Evolutionary conservation across 1,140 invertebrate species (phyloP).

Genomic region (Drosophila parabipectinata): DNA sequence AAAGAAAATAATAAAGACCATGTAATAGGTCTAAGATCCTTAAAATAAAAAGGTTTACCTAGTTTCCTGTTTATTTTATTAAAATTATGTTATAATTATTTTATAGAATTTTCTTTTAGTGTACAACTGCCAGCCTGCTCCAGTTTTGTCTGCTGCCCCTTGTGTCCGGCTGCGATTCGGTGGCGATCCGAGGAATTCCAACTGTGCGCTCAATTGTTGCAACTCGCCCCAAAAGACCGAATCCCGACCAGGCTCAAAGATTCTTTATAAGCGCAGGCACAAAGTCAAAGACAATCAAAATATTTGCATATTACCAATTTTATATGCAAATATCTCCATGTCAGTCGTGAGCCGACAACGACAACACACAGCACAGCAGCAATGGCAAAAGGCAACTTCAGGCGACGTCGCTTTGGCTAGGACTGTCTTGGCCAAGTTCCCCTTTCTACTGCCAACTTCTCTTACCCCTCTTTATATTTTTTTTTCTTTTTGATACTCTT

Average conservation of each 20-base stretch:
- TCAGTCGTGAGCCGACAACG: conserved; percentile 75
- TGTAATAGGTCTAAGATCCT: too few relatives aligned
- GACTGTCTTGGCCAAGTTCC: conserved; percentile 42
- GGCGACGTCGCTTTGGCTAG: conserved; percentile 57
- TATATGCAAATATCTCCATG: conserved; percentile 78
- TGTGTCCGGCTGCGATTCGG: conserved; percentile 43
- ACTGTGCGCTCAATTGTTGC: conserved; percentile 76
- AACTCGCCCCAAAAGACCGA: conserved; percentile 28
- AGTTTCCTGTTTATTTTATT: too few relatives aligned
- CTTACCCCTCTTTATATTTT: conserved; percentile 4
- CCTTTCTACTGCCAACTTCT: background rate
- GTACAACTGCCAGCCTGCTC: conserved; percentile 46
- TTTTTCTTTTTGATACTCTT: conserved; percentile 25
- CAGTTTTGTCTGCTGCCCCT: conserved; percentile 58
- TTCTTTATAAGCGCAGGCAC: conserved; percentile 81
- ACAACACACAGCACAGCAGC: conserved; percentile 17
- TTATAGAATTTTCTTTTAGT: background rate
- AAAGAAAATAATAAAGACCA: too few relatives aligned
- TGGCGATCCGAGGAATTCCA: conserved; percentile 69
- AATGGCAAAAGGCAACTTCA: conserved; percentile 7
- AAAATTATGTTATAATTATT: background rate
- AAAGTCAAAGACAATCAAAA: conserved; percentile 83
- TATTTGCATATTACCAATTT: conserved; percentile 83
- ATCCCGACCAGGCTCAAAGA: conserved; percentile 68
- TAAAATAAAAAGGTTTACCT: too few relatives aligned